phyloP scores from a whole-genome alignment of 2,888 invertebrate species.

The Netelia virgata region DNA sequence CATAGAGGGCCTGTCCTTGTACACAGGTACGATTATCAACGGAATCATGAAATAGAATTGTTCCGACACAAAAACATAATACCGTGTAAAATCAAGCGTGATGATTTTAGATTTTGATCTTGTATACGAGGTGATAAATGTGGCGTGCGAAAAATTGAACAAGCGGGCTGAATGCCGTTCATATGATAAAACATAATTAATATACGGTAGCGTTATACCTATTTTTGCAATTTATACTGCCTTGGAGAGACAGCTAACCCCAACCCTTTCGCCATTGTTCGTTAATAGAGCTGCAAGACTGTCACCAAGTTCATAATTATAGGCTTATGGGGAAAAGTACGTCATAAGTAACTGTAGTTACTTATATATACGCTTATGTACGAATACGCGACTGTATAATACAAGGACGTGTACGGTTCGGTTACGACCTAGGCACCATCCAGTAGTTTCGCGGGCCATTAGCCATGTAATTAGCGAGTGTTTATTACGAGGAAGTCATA shows the following conservation, averaged over 20 bases:
- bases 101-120: no score
- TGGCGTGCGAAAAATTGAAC: no score
- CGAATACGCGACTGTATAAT: background rate
- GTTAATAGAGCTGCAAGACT: constrained; percentile 13
- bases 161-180: no score
- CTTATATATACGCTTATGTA: background rate
- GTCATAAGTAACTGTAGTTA: background rate
- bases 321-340: background rate
- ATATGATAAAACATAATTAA: no score
- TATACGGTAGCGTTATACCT: no score
- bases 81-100: no score
- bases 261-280: background rate
- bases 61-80: no score
- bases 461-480: constrained; percentile 65
- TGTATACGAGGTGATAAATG: no score
- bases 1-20: background rate
- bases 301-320: constrained; percentile 44
- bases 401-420: constrained; percentile 28
- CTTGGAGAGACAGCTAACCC: no score
- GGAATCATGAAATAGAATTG: no score
- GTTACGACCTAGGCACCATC: constrained; percentile 11
- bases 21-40: no score
- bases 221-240: no score
- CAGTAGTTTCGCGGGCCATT: constrained; percentile 63
- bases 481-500: constrained; percentile 62